Evolutionary conservation across 1,140 invertebrate genomes (phyloP).

Genomic region (Drosophila santomea): DNA sequence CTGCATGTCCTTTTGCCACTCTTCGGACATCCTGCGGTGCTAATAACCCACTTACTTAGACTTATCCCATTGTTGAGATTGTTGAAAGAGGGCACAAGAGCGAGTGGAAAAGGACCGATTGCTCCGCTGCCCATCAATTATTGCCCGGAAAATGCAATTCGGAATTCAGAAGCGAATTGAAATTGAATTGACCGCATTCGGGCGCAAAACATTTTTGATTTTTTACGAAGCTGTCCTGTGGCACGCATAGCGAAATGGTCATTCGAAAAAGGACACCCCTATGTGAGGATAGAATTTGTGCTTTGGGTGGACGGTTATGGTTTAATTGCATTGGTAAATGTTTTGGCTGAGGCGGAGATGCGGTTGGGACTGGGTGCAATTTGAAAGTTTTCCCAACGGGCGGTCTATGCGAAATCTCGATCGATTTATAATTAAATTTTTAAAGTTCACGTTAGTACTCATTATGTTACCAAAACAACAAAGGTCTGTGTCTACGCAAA

Average conservation of each 20-base stretch:
- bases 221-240: slow-evolving; percentile 21
- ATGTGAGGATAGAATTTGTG: slow-evolving; percentile 19
- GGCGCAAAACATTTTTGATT: slow-evolving; percentile 4
- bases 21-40: slow-evolving; percentile 69
- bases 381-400: neutral
- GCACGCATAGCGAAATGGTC: slow-evolving; percentile 35
- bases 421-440: neutral
- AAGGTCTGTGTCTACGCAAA: too few species aligned
- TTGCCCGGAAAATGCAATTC: slow-evolving; percentile 33
- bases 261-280: slow-evolving; percentile 24
- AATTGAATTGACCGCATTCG: slow-evolving; percentile 42
- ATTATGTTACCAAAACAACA: too few species aligned
- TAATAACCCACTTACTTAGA: slow-evolving; percentile 83
- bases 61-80: slow-evolving; percentile 76
- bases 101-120: neutral
- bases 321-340: slow-evolving; percentile 52
- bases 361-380: slow-evolving; percentile 3
- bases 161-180: slow-evolving; percentile 20
- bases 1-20: slow-evolving; percentile 43
- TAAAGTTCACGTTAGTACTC: neutral
- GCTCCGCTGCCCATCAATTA: slow-evolving; percentile 59
- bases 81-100: slow-evolving; percentile 29
- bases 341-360: slow-evolving; percentile 28
- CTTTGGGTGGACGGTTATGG: slow-evolving; percentile 19
- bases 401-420: neutral